phyloP scores from a whole-genome alignment of 2,888 invertebrate genomes.

The Hoplodrina ambigua region DNA sequence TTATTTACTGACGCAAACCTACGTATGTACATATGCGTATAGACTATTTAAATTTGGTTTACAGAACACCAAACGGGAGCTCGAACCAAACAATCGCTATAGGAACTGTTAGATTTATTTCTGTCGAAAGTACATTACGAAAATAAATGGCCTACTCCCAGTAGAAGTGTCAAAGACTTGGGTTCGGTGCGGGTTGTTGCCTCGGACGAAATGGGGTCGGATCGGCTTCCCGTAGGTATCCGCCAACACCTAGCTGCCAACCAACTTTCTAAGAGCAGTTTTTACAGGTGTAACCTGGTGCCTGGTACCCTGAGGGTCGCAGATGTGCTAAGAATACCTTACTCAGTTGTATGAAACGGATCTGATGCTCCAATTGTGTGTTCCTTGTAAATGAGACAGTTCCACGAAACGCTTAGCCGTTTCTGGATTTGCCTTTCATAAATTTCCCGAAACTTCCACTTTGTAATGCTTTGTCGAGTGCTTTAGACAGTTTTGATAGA shows the following conservation, averaged over 20 bases:
- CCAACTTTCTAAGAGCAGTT: constrained; percentile 39
- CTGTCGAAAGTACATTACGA: constrained; percentile 73
- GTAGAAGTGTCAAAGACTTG: constrained; percentile 81
- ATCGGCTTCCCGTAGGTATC: constrained; percentile 72
- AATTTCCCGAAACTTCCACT: constrained; percentile 19
- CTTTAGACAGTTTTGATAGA: not conserved
- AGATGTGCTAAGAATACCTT: constrained; percentile 26
- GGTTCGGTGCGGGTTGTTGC: constrained; percentile 77
- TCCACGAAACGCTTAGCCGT: constrained; percentile 19
- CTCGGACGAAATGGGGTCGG: constrained; percentile 77
- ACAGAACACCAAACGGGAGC: constrained; percentile 56
- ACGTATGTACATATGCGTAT: constrained; percentile 15
- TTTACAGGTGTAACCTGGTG: constrained; percentile 53
- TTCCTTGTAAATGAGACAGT: constrained; percentile 17
- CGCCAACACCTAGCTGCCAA: constrained; percentile 69
- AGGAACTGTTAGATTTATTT: constrained; percentile 80
- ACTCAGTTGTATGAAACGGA: constrained; percentile 20
- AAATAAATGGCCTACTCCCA: constrained; percentile 81
- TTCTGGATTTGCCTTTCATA: constrained; percentile 21
- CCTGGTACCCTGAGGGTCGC: constrained; percentile 9
- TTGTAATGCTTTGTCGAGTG: constrained; percentile 4
- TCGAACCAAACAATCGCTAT: constrained; percentile 74
- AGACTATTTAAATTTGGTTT: constrained; percentile 53
- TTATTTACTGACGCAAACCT: constrained; percentile 6
- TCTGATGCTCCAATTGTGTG: constrained; percentile 16